Evolutionary conservation across 2,888 invertebrate species (phyloP).

Genomic region (Sepiola atlantica): DNA sequence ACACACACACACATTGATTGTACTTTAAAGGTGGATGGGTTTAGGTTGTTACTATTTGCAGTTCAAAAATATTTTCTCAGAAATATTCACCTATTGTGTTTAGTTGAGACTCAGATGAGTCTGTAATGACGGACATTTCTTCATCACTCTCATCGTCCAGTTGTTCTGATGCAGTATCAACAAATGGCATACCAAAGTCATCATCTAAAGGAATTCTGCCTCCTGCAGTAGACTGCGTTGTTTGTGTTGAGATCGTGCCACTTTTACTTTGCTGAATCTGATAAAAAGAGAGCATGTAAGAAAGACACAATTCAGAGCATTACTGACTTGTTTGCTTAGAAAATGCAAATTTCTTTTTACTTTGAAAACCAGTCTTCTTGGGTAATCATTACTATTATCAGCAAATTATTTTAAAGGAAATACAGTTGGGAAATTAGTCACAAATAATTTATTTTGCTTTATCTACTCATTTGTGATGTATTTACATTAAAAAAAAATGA

Average conservation of each 20-base stretch:
- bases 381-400: no score
- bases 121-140: constrained; percentile 51
- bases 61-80: no score
- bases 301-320: neutral
- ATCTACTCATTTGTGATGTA: no score
- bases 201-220: constrained; percentile 52
- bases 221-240: constrained; percentile 37
- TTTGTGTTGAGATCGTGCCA: constrained; percentile 42
- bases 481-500: no score
- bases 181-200: constrained; percentile 60
- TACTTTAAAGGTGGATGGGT: no score
- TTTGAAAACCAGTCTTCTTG: no score
- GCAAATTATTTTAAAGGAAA: no score
- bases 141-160: constrained; percentile 55
- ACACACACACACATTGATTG: no score
- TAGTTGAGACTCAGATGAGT: constrained; percentile 49
- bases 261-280: constrained; percentile 32
- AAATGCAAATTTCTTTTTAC: no score
- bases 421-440: no score
- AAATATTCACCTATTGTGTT: neutral
- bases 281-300: neutral
- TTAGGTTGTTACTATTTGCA: no score
- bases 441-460: no score
- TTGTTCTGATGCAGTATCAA: constrained; percentile 50
- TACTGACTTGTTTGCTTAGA: neutral